Conservation (phyloP, 2,888 invertebrate species). For the Drosophila yooni region DNA sequence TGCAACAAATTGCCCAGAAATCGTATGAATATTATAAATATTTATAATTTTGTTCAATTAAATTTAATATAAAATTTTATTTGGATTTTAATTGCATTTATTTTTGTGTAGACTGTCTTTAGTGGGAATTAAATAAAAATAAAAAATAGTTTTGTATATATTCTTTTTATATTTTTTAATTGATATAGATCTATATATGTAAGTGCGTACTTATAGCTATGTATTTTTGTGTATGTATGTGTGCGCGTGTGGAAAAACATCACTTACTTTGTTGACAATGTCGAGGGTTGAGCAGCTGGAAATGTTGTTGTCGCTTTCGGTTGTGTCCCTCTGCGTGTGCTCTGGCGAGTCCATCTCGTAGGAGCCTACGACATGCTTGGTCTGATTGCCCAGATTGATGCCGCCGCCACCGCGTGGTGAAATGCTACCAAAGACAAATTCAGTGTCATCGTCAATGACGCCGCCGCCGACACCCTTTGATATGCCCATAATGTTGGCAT, state of each 20-base stretch:
- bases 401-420: conserved; percentile 77
- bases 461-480: conserved; percentile 46
- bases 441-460: conserved; percentile 58
- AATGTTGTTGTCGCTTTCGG: conserved; percentile 84
- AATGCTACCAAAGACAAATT: conserved; percentile 83
- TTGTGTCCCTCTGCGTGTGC: conserved; percentile 82
- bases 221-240: neutral
- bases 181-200: neutral
- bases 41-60: neutral
- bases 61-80: neutral
- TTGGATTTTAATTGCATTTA: neutral
- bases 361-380: conserved; percentile 49
- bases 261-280: conserved; percentile 84
- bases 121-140: neutral
- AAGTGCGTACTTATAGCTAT: neutral
- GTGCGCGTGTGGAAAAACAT: conserved; percentile 3
- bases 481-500: conserved; percentile 35
- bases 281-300: conserved; percentile 85
- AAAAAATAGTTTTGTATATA: neutral
- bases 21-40: neutral
- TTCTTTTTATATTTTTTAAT: neutral
- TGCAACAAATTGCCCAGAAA: neutral
- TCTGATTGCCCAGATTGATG: conserved; percentile 28
- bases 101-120: neutral
- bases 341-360: conserved; percentile 76